Base-by-base conservation (phyloP, 2,888 invertebrate genomes). In the Timema podura region DNA sequence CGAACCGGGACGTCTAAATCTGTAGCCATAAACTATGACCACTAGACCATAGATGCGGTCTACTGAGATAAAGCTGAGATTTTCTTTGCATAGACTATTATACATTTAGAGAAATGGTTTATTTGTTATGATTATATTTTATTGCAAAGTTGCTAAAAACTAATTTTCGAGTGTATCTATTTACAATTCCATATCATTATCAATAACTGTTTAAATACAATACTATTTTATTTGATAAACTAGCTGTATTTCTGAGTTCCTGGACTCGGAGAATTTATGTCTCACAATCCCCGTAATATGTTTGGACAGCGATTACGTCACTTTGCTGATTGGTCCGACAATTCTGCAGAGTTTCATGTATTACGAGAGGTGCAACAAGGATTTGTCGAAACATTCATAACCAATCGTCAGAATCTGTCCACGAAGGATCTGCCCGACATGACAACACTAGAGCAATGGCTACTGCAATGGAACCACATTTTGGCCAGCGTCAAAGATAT, bases 311-410 rank as follows among this genome's bases (percentile, higher is more conserved):
- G 82, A 75, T 81, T 91, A 77, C 87, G 90, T 70, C 89, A 90
- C 81, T 91, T 90, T 79, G 89, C 90, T 64, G 91, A 91, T 79
- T 91, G 91, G 91, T 89, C 90, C 68, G 84, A 83, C 74, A 89
- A 89, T 80, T 89, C 89, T 51, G 86, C 89, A 44, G 90, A 91
- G 80, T 90, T 88, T 78, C 87, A 90, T 79, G 88, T 89, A 75
- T 82, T 91, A 70, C 83, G 88, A 72, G 90, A 91, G 80, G 89
- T 90, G 73, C 89, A 90, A 79, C 83, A 86, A 69, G 90, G 90
- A 76, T 88, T 91, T 77, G 85, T 89, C 70, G 87, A 89, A 70
- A 85, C 89, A 75, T 89, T 91, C 79, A 77, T 61, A 76, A 77
- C 64, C 75, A 45, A 16, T 10, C 44, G 61, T 10, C 61, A 13